These are phyloP conservation scores for Corvus cornix DNA, from an alignment of 2,113 vertebrate genomes.

Conservation along the genomic window DNA sequence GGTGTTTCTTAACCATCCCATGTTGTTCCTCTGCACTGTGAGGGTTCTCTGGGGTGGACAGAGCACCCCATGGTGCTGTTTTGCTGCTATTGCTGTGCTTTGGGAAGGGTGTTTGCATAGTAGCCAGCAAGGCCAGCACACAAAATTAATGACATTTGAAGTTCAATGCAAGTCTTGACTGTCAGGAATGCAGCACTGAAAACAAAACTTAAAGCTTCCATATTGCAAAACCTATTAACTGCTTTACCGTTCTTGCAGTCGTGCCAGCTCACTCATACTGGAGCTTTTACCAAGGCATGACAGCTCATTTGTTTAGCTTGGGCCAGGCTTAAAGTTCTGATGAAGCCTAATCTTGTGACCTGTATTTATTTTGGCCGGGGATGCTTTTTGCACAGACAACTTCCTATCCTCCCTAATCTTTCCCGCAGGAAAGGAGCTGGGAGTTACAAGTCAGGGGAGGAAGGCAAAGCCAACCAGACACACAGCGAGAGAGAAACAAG, in stretches of 20 bases:
- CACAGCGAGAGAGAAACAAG: slow-evolving; percentile 13
- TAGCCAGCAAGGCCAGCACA: not conserved
- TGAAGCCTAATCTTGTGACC: slow-evolving; percentile 76
- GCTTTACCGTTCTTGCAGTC: slow-evolving; percentile 48
- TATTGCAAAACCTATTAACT: slow-evolving; percentile 67
- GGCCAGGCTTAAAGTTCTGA: slow-evolving; percentile 71
- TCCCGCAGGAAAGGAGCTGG: slow-evolving; percentile 61
- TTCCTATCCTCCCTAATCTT: slow-evolving; percentile 74
- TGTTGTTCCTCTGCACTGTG: not conserved
- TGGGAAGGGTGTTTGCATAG: not conserved
- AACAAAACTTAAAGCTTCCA: slow-evolving; percentile 57
- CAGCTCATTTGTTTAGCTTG: slow-evolving; percentile 75
- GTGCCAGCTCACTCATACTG: slow-evolving; percentile 58
- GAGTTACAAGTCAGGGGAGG: not conserved
- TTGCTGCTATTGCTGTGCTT: not conserved
- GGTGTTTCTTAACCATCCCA: not conserved
- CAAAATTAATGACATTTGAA: slow-evolving; percentile 47
- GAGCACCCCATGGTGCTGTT: not conserved
- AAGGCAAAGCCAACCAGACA: slow-evolving; percentile 52
- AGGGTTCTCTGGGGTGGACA: not conserved
- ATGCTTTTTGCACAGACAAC: slow-evolving; percentile 61
- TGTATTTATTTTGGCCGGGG: slow-evolving; percentile 71
- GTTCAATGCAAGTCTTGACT: slow-evolving; percentile 16
- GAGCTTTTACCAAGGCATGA: slow-evolving; percentile 54
- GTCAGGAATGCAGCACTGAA: slow-evolving; percentile 62